Evolutionary conservation across 2,113 vertebrate species (phyloP), one percentile per base, ranked within the genome.

Genomic region (Epinephelus cyanopodus): DNA sequence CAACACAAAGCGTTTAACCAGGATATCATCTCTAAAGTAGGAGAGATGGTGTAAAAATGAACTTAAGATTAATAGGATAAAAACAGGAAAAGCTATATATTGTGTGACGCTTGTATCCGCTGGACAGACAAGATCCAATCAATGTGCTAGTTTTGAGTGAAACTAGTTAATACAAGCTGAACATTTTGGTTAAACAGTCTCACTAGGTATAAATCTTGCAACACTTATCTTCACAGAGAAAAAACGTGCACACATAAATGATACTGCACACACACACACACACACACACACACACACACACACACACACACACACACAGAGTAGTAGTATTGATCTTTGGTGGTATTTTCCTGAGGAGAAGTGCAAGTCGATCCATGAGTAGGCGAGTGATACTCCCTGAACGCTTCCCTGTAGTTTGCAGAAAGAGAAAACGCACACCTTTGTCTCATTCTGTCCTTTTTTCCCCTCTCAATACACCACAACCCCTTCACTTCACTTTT

Each of bases 261-360:
- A 63, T 23, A 47, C 3, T 64, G 60, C 52, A 74, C 5, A 6
- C 52, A 71, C 77, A 80, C n/a, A n/a, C 82, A 83, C 65, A 29
- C 77, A 80, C n/a, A 21, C 82, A 83, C 65, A 29, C 77, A 80
- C n/a, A n/a, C 77, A 80, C n/a, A n/a, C 82, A 83, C 65, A 29
- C n/a, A 21, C 82, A 83, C 65, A 29, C 77, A 80, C n/a, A n/a
- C 77, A 80, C n/a, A n/a, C 82, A 83, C 65, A 29, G 25, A 79
- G 84, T 84, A 86, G 88, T 88, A 88, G 33, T 81, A 92, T 92
- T 84, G 91, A 93, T 93, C 87, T 87, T 79, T 75, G 29, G 10
- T 37, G 53, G 81, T 80, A 83, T 87, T 89, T 83, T 85, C 84
- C 79, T 69, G 67, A 81, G 70, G 76, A 82, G 74, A 82, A 71